Evolutionary conservation across 1,140 invertebrate species (phyloP).

Genomic region (Drosophila willistoni): DNA sequence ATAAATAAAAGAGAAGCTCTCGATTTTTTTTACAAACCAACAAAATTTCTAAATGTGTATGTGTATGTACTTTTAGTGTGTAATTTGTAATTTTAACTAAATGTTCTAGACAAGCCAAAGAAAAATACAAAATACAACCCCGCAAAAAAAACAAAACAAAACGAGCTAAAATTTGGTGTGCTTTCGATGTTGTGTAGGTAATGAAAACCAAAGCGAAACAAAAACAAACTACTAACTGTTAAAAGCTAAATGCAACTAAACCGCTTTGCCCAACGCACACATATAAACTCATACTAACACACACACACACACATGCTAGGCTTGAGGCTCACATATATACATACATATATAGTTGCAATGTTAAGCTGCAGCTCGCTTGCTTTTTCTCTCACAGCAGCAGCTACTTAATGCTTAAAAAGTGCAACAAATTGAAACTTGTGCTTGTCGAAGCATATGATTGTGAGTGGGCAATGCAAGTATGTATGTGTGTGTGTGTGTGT

Average conservation of each 20-base stretch:
- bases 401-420: constrained; percentile 79
- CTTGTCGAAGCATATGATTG: constrained; percentile 81
- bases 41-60: constrained; percentile 45
- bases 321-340: constrained; percentile 17
- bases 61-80: constrained; percentile 56
- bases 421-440: constrained; percentile 83
- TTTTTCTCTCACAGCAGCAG: constrained; percentile 20
- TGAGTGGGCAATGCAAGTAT: constrained; percentile 51
- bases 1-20: constrained; percentile 10
- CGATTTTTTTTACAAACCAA: constrained; percentile 19
- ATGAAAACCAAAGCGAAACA: constrained; percentile 57
- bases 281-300: constrained; percentile 28
- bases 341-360: constrained; percentile 47
- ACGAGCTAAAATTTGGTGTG: constrained; percentile 59
- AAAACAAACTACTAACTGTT: constrained; percentile 65
- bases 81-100: constrained; percentile 73
- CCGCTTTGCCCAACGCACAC: constrained; percentile 62
- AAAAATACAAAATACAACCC: constrained; percentile 4
- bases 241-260: constrained; percentile 75
- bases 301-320: constrained; percentile 19
- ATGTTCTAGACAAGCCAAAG: constrained; percentile 55
- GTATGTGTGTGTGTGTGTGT: constrained; percentile 10
- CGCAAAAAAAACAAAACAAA: constrained; percentile 33
- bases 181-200: constrained; percentile 72
- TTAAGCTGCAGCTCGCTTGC: constrained; percentile 45